Evolutionary conservation across 2,113 vertebrate species (phyloP), one percentile per base, ranked within the genome.

Genomic region (Enhydra lutris): DNA sequence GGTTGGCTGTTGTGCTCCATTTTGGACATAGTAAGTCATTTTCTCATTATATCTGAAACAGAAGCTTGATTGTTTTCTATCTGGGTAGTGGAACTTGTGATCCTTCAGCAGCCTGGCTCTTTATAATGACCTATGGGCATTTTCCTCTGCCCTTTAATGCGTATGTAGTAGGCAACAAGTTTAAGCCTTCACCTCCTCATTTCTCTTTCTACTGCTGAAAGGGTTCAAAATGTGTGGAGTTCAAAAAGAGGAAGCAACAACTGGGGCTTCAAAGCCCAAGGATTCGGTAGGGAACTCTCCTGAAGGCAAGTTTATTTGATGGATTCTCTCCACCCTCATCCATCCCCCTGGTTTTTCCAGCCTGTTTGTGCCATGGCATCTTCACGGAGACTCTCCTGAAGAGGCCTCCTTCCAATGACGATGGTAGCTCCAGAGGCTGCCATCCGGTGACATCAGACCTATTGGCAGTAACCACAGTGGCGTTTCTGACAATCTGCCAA

Each of bases 381-480:
- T 79, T 74, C 76, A 55, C 79, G 42, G 14, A 93, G 78, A 50
- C 45, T 17, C 47, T 36, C 18, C 29, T 39, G 34, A 36, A 87
- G 88, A 87, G 73, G 39, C 39, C 39, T 87, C 57, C 45, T 78
- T 94, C 50, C 52, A 57, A 2, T 47, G 39, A 76, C 3, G 39
- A 36, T 89, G 87, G 85, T 57, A 57, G 89, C 74, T 36, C 95
- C 57, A 47, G 50, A 73, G 63, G 61, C 61, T 97, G 96, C 92
- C 97, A 74, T 78, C 71, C 2, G 12, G 89, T 97, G 97, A 97
- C 78, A 78, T 97, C 95, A 97, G 87, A 76, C 71, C 52, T 76
- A 11, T 59, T 96, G 98, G 95, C 97, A 96, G 81, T 20, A 26
- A 81, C 81, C 26, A 23, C 89, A 23, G 59, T 89, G 95, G 86